A percentile compares a stretch with the other conserved stretches of the same genome.
phyloP scores from a whole-genome alignment of 2,113 vertebrate species.

The Tringa solitaria region DNA sequence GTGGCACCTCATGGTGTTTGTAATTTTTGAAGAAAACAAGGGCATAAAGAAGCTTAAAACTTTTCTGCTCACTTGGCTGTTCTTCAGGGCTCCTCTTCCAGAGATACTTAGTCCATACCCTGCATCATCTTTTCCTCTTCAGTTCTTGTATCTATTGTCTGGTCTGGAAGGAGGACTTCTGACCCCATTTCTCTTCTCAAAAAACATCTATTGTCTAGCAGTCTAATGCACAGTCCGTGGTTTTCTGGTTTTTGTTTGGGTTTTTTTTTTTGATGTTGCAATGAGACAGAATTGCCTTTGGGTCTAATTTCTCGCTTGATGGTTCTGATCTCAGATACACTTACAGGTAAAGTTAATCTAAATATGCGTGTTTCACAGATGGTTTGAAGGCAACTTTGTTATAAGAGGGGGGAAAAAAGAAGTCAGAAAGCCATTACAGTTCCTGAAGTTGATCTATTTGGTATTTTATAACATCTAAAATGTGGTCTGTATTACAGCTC shows the following conservation, averaged over 20 bases:
- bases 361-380: not conserved
- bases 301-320: not conserved
- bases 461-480: not conserved
- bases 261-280: not conserved
- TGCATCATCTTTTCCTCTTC: not conserved
- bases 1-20: not conserved
- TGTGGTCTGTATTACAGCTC: not conserved
- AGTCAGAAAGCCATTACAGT: not conserved
- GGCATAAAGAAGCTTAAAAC: not conserved
- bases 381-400: not conserved
- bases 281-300: not conserved
- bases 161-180: not conserved
- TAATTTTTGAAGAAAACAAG: not conserved
- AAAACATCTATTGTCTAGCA: not conserved
- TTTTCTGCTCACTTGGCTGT: not conserved
- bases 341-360: not conserved
- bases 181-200: not conserved
- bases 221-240: fast-evolving
- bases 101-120: not conserved
- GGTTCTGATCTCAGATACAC: not conserved
- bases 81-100: not conserved
- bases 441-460: not conserved
- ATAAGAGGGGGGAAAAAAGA: not conserved
- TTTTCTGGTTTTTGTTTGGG: not conserved
- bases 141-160: not conserved